Base-by-base conservation (phyloP, 2,113 vertebrate genomes). In the Reinhardtius hippoglossoides region DNA sequence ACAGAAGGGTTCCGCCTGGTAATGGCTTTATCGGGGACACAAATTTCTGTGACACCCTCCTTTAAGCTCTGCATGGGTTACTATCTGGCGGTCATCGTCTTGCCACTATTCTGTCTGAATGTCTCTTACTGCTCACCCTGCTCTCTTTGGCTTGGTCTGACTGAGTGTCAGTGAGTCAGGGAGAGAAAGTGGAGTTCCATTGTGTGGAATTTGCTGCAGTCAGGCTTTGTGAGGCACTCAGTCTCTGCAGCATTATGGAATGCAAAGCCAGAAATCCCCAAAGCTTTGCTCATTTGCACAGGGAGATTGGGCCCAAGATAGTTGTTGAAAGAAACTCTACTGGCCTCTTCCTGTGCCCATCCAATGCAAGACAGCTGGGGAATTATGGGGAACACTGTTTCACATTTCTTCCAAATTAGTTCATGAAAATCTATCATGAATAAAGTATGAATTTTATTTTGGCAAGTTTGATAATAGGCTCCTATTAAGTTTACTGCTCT, bases 181-280 rank as follows among this genome's bases (percentile, higher is more conserved):
- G 69, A 82, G 78, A 54, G 74, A 76, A 83, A 87, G 85, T 82
- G 76, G 68, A 81, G 79, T 73, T 78, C 82, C 81, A 90, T 88
- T 92, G 92, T 94, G 85, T 93, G 94, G 92, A 94, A 95, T 95
- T 92, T 92, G 93, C 94, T 94, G 92, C 90, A 87, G 93, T 94
- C 89, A 91, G 92, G 87, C 86, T 92, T 94, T 93, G 91, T 91
- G 80, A 83, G 90, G 86, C 80, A 16, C 83, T 92, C 89, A 40
- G 89, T 89, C 91, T 93, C 83, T 88, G 88, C 82, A 86, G 90
- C 89, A 85, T 92, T 90, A 89, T 94, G 94, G 93, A 95, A 95
- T 95, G 93, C 87, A 92, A 91, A 93, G 92, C 92, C 92, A 87
- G 90, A 93, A 94, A 94, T 94, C 90, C 93, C 87, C 85, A 86